Percentiles rank a stretch among this genome's conserved stretches.
Conservation (phyloP, 2,888 invertebrate species). For the Chrysopilus asiliformis region DNA sequence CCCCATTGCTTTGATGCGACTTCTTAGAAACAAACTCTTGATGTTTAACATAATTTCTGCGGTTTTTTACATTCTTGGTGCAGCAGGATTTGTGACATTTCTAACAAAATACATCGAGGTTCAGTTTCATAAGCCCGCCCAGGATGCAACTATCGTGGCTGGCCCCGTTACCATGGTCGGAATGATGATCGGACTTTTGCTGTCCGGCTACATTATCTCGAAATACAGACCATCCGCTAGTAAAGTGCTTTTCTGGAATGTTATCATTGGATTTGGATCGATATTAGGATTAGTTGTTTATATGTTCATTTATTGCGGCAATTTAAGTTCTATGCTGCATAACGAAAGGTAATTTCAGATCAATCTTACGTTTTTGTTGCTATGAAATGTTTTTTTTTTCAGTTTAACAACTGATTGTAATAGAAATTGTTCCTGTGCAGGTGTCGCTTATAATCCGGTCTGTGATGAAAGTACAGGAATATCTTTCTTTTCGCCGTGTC, state of each 20-base stretch:
- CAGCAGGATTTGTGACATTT: slow-evolving; percentile 54
- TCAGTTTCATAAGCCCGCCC: slow-evolving; percentile 51
- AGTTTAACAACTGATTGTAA: slow-evolving; percentile 37
- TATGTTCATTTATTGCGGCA: slow-evolving; percentile 42
- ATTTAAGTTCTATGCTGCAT: slow-evolving; percentile 23
- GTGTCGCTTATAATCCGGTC: slow-evolving; percentile 48
- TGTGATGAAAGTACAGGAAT: slow-evolving; percentile 42
- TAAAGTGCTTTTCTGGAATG: slow-evolving; percentile 48
- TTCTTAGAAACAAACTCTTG: slow-evolving; percentile 50
- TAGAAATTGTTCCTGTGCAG: slow-evolving; percentile 43
- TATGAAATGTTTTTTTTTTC: not conserved
- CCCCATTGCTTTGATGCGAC: slow-evolving; percentile 41
- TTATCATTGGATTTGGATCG: slow-evolving; percentile 42
- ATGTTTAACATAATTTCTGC: slow-evolving; percentile 51
- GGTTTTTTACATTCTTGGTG: slow-evolving; percentile 50
- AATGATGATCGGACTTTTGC: slow-evolving; percentile 45
- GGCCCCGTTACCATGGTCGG: slow-evolving; percentile 46
- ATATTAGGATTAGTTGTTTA: slow-evolving; percentile 41
- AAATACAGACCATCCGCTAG: slow-evolving; percentile 44
- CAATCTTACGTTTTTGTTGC: not conserved
- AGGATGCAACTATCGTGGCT: slow-evolving; percentile 50
- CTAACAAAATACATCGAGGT: slow-evolving; percentile 63
- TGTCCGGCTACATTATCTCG: slow-evolving; percentile 47
- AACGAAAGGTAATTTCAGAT: slow-evolving; percentile 19
- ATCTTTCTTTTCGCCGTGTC: slow-evolving; percentile 59